phyloP scores from a whole-genome alignment of 2,797 vertebrate genomes.

The Rachycentron canadum region DNA sequence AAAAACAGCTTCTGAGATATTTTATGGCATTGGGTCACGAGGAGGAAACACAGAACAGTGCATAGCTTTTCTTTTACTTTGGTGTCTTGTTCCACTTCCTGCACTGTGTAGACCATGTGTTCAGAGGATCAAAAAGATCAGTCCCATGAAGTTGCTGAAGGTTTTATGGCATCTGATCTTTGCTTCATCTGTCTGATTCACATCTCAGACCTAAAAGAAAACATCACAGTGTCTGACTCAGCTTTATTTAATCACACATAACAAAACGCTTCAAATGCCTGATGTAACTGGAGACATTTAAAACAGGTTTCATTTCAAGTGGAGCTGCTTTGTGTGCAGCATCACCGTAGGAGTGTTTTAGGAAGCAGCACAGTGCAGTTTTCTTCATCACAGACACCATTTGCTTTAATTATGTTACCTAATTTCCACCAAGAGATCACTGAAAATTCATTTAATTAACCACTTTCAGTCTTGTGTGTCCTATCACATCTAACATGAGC shows the following conservation, averaged over 20 bases:
- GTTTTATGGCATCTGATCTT: constrained; percentile 55
- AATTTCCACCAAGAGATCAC: neutral
- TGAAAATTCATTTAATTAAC: constrained; percentile 9
- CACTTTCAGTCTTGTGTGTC: neutral
- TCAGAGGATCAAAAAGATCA: constrained; percentile 52
- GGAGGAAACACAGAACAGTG: constrained; percentile 20
- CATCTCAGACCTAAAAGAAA: constrained; percentile 52
- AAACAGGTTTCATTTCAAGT: constrained; percentile 3
- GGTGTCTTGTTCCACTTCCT: constrained; percentile 54
- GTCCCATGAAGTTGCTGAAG: constrained; percentile 25
- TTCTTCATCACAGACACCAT: neutral
- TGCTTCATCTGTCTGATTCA: constrained; percentile 44
- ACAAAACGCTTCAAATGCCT: constrained; percentile 17
- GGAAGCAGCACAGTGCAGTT: neutral
- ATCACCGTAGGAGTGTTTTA: neutral
- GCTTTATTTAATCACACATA: constrained; percentile 32
- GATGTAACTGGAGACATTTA: constrained; percentile 34
- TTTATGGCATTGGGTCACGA: neutral
- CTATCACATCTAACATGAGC: neutral
- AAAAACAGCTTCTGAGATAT: neutral
- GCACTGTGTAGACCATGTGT: constrained; percentile 11
- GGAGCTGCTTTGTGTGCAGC: neutral
- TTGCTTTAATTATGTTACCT: neutral
- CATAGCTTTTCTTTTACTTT: neutral
- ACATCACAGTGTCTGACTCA: constrained; percentile 20